Percentiles rank a stretch among this genome's conserved stretches.
Conservation (phyloP, 2,797 vertebrate genomes). For the Pangasius krempfi region DNA sequence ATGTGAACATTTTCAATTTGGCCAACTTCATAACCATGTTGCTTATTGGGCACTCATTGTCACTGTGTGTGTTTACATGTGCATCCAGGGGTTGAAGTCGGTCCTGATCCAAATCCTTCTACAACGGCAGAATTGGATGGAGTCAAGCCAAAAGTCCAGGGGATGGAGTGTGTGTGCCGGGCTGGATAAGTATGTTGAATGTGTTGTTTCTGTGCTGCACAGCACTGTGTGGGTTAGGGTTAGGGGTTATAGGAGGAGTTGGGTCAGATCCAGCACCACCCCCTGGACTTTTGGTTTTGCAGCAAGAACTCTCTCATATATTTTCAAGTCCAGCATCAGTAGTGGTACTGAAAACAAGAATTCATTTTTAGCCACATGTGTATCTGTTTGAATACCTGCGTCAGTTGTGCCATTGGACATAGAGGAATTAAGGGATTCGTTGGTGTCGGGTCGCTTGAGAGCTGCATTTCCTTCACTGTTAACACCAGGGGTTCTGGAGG, state of each 20-base stretch:
- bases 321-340: not conserved
- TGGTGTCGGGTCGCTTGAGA: slow-evolving; percentile 91
- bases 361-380: not conserved
- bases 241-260: not conserved
- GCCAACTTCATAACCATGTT: not conserved
- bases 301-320: not conserved
- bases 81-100: not conserved
- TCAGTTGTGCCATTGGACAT: slow-evolving; percentile 98
- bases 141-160: not conserved
- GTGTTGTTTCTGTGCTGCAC: not conserved
- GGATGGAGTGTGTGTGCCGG: too few relatives aligned
- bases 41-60: not conserved
- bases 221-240: not conserved
- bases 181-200: too few relatives aligned
- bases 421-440: slow-evolving; percentile 92
- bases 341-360: not conserved
- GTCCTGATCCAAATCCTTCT: not conserved
- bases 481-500: slow-evolving; percentile 81
- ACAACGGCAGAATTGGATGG: not conserved
- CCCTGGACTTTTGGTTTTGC: not conserved
- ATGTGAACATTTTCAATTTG: not conserved
- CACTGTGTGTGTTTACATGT: not conserved
- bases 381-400: slow-evolving; percentile 77
- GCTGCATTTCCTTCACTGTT: slow-evolving; percentile 82
- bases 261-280: not conserved